Base-by-base conservation (phyloP, 2,797 vertebrate genomes). In the Molossus alvarezi region DNA sequence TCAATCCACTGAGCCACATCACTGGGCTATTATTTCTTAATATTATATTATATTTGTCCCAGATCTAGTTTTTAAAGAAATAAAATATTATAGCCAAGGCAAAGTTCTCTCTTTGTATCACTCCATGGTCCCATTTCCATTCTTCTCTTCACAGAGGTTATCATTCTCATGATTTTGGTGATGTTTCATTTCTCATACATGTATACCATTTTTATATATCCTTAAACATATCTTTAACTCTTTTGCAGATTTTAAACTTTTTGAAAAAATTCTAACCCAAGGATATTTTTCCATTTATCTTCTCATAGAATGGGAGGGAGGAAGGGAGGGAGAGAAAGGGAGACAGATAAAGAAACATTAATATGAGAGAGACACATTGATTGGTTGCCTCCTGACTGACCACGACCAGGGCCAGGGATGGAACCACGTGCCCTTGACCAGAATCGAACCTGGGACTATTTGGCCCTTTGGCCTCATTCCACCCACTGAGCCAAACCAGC, bases 191-290 rank as follows among this genome's bases (percentile, higher is more conserved):
- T 57, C 14, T 95, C 65, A 58, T 88, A 3, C 4, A 57, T 51
- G 41, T 58, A 41, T 58, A 57, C 60, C 14, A 29, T 67, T 90
- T 84, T 51, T 88, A 12, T 55, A 48, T 73, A 67, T 62, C 75
- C 37, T 80, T 90, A 86, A 86, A 51, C 3, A 41, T 86, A 80
- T 79, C 25, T 91, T 94, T 14, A 86, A 10, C 21, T 81, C 9
- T 82, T 94, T 69, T 45, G 6, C 27, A 87, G n/a, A 29, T 89
- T 72, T 85, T 72, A 64, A 67, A 82, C 11, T 81, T 93, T 77
- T 73, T 3, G 0, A 5, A 45, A 45, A 45, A 45, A 45, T 45
- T 45, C 41, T 45, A 5, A 45, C 41, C 41, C 41, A 45, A 45
- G 5, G 41, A 45, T 45, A 45, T 45, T 45, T 45, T 45, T 45